phyloP scores from a whole-genome alignment of 2,113 vertebrate species.

The Pachycephala philippinensis region DNA sequence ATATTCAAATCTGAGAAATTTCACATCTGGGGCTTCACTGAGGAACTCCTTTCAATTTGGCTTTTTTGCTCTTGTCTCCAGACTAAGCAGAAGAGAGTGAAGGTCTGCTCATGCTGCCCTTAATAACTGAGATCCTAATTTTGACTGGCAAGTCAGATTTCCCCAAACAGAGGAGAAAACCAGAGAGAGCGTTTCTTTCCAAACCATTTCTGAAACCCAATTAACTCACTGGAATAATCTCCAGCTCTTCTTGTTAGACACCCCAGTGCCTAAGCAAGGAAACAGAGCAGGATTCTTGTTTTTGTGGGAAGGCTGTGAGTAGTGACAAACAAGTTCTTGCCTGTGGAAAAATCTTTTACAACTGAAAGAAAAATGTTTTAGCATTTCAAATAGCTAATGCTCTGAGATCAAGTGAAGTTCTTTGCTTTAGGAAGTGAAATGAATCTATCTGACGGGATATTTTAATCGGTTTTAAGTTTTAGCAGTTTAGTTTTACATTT shows the following conservation, averaged over 20 bases:
- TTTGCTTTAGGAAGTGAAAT: conserved; percentile 56
- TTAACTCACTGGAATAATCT: background rate
- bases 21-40: background rate
- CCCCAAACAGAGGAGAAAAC: background rate
- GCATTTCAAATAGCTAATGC: conserved; percentile 56
- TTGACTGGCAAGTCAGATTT: background rate
- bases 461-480: conserved; percentile 55
- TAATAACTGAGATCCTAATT: background rate
- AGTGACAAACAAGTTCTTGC: conserved; percentile 43
- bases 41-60: background rate
- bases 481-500: conserved; percentile 50
- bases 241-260: background rate
- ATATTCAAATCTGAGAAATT: background rate
- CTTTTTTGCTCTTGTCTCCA: background rate
- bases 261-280: background rate
- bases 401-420: conserved; percentile 27
- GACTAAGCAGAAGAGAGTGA: background rate
- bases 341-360: conserved; percentile 5
- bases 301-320: background rate
- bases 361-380: conserved; percentile 38
- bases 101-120: background rate
- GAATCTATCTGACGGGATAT: conserved; percentile 27
- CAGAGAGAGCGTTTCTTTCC: background rate
- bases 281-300: background rate
- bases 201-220: background rate